Evolutionary conservation across 2,797 vertebrate genomes (phyloP).

Genomic region (Ibycter americanus): DNA sequence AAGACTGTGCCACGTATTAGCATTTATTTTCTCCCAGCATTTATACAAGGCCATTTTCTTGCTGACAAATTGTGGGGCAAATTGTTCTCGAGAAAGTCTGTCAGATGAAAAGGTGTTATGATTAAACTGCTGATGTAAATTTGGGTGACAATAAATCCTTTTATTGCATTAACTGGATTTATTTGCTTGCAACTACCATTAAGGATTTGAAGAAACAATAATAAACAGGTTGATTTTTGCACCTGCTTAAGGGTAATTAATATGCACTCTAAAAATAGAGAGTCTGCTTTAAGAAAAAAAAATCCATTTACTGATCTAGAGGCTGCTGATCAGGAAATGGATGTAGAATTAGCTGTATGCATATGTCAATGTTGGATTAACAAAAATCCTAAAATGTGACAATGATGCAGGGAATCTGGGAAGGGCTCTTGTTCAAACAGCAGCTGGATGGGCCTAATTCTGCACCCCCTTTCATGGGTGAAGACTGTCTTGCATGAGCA

Average conservation of each 20-base stretch:
- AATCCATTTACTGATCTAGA: slow-evolving; percentile 12
- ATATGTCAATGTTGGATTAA: neutral
- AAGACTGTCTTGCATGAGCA: neutral
- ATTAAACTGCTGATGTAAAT: slow-evolving; percentile 78
- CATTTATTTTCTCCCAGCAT: slow-evolving; percentile 77
- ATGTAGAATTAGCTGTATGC: neutral
- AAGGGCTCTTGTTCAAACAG: neutral
- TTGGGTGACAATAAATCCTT: slow-evolving; percentile 78
- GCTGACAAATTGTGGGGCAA: slow-evolving; percentile 79
- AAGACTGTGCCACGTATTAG: slow-evolving; percentile 76
- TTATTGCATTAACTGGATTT: slow-evolving; percentile 76
- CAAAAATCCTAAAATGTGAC: accelerated
- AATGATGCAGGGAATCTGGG: neutral
- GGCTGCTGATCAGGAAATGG: neutral
- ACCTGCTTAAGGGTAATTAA: slow-evolving; percentile 77
- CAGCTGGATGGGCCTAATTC: neutral
- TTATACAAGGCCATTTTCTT: slow-evolving; percentile 79
- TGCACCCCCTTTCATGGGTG: neutral
- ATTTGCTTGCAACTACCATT: slow-evolving; percentile 69
- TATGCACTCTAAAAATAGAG: slow-evolving; percentile 62
- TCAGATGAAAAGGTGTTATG: slow-evolving; percentile 77
- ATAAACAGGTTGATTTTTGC: slow-evolving; percentile 74
- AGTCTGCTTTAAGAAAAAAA: neutral
- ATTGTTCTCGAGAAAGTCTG: slow-evolving; percentile 79
- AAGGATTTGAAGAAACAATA: slow-evolving; percentile 73